phyloP scores from a whole-genome alignment of 1,140 invertebrate genomes.

The Thaumatotibia leucotreta region DNA sequence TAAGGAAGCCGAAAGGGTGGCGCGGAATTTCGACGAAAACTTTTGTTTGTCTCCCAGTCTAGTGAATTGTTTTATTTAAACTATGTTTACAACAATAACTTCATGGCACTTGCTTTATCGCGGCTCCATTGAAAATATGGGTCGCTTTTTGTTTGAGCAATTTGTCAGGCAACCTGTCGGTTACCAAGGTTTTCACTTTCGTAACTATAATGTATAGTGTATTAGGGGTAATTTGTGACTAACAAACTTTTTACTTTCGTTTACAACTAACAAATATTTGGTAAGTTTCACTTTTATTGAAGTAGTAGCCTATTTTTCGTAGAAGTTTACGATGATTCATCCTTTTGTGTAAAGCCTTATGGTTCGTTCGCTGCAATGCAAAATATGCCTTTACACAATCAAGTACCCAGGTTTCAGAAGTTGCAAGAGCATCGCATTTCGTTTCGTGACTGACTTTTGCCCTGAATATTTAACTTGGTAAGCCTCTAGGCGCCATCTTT shows the following conservation, averaged over 20 bases:
- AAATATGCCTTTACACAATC: conserved; percentile 8
- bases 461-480: conserved; percentile 60
- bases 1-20: conserved; percentile 68
- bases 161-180: conserved; percentile 46
- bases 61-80: conserved; percentile 68
- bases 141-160: conserved; percentile 44
- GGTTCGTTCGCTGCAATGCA: neutral
- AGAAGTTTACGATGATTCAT: neutral
- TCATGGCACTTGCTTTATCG: conserved; percentile 64
- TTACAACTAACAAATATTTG: conserved; percentile 19
- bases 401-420: conserved; percentile 34
- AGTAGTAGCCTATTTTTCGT: neutral
- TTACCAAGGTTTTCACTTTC: conserved; percentile 47
- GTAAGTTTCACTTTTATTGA: neutral
- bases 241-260: conserved; percentile 43
- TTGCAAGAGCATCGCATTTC: conserved; percentile 29
- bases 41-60: conserved; percentile 56
- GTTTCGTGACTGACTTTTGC: conserved; percentile 65
- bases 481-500: conserved; percentile 39
- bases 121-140: conserved; percentile 38
- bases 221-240: conserved; percentile 32
- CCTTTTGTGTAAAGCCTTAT: neutral
- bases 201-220: conserved; percentile 21
- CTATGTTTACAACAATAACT: conserved; percentile 67
- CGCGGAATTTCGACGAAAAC: conserved; percentile 58